Evolutionary conservation across 1,140 invertebrate species (phyloP), one percentile per base, ranked within the genome.

Genomic region (Oryctes rhinoceros): DNA sequence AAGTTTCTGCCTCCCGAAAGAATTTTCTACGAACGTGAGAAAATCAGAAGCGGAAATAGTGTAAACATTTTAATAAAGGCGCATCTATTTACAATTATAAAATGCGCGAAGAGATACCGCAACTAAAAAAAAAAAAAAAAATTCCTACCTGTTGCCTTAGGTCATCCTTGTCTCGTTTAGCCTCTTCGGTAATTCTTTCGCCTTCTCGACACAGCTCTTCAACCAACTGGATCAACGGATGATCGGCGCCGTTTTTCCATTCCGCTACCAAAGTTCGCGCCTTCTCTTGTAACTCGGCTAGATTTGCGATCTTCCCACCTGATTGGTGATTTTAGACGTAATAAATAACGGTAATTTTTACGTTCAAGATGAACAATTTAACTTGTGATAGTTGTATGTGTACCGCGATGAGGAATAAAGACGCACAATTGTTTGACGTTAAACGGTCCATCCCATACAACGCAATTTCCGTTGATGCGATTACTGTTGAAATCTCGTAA

Each of bases 151-250:
- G 94, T 76, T 92, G 91, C 80, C 91, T 89, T 48, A 94, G 86
- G 87, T 96, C 94, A 83, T 93, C 91, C 76, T 90, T 90, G 79
- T 94, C 93, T 53, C 88, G 89, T 80, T 91, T 91, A 39, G 91
- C 88, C 15, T 89, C 90, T 78, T 95, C 93, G 0, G 91, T 87
- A 76, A 92, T 88, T 79, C 90, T 91, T 62, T 93, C 91, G n/a
- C 90, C 90, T 81, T 92, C 90, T 49, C 88, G 88, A 44, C 89
- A 91, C 7, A 93, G 84, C 81, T 93, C 91, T 81, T 93, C 92
- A 24, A 93, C 90, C 49, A 93, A 84, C 83, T 91, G 89, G 6
- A 92, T 74, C 13, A 91, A 81, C 0, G 89, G 87, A 18, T 88
- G 86, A 81, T 91, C 90, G 35, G 83, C 86, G 35, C 86, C 81